These are phyloP conservation scores for Archocentrus centrarchus DNA, from an alignment of 2,113 vertebrate genomes.

Conservation along the genomic window DNA sequence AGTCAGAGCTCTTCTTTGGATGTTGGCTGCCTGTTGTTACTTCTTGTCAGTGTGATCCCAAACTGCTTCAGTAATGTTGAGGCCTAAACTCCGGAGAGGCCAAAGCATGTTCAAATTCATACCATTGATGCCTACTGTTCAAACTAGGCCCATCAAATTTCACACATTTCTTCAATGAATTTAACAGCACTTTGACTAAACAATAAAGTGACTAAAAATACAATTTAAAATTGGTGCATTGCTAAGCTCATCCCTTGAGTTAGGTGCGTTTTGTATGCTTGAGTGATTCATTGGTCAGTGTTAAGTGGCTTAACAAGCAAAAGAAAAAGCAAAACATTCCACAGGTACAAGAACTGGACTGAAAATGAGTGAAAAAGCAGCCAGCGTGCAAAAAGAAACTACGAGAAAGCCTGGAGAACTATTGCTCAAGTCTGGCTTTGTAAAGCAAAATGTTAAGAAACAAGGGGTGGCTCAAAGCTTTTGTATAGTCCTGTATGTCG, in stretches of 20 bases:
- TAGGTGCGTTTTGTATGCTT: not conserved
- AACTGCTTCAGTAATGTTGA: not conserved
- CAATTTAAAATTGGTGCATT: not conserved
- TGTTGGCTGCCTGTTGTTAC: not conserved
- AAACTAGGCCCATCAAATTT: no score
- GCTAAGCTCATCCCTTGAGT: not conserved
- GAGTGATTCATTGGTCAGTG: not conserved
- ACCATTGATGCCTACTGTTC: no score
- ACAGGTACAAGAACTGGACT: not conserved
- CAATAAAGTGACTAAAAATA: no score
- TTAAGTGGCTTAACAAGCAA: not conserved
- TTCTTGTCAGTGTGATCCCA: not conserved
- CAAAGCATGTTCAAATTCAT: not conserved
- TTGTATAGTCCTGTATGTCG: not conserved
- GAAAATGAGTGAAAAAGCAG: rapidly evolving
- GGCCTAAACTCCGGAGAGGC: not conserved
- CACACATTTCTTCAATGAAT: no score
- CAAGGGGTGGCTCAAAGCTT: not conserved
- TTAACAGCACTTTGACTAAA: no score
- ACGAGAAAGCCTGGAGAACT: not conserved
- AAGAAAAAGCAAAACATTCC: not conserved
- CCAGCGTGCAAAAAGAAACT: not conserved
- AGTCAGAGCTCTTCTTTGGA: not conserved
- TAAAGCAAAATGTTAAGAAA: not conserved
- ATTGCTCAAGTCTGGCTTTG: not conserved